These are phyloP conservation scores for Oxyruncus cristatus DNA, from an alignment of 2,113 vertebrate genomes.

Conservation along the genomic window DNA sequence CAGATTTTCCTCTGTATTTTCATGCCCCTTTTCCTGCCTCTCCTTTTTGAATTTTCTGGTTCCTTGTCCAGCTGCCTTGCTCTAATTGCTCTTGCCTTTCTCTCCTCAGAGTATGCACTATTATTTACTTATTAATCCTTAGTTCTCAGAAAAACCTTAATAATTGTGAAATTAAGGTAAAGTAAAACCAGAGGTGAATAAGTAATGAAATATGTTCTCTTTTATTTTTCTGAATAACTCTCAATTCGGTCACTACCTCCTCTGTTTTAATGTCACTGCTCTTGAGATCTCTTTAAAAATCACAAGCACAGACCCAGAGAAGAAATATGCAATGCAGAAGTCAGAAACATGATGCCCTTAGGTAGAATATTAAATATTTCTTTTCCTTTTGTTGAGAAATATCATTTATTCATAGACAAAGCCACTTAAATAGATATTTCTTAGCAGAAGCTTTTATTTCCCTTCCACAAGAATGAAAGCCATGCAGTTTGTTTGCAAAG, in stretches of 20 bases:
- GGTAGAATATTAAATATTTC: not conserved
- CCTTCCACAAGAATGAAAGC: not conserved
- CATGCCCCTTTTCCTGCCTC: not conserved
- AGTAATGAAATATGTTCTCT: not conserved
- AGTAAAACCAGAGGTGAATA: not conserved
- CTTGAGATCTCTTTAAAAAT: not conserved
- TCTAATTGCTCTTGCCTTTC: not conserved
- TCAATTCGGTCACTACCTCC: not conserved
- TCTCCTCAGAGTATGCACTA: not conserved
- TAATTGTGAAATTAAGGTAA: not conserved
- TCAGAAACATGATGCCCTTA: not conserved
- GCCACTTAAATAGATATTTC: not conserved
- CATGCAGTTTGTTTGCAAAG: not conserved
- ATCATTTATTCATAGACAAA: conserved; percentile 18
- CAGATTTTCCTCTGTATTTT: not conserved
- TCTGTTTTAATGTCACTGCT: not conserved
- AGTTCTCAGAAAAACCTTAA: not conserved
- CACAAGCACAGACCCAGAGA: not conserved
- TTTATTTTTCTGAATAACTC: not conserved
- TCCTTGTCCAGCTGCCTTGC: not conserved
- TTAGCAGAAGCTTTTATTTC: not conserved
- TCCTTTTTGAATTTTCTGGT: not conserved
- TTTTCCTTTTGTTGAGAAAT: not conserved
- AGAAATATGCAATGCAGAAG: not conserved
- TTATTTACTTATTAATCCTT: not conserved